A percentile compares a stretch with the other conserved stretches of the same genome.
These are phyloP conservation scores for Camelus bactrianus DNA, from an alignment of 2,113 vertebrate species.

Conservation along the genomic window DNA sequence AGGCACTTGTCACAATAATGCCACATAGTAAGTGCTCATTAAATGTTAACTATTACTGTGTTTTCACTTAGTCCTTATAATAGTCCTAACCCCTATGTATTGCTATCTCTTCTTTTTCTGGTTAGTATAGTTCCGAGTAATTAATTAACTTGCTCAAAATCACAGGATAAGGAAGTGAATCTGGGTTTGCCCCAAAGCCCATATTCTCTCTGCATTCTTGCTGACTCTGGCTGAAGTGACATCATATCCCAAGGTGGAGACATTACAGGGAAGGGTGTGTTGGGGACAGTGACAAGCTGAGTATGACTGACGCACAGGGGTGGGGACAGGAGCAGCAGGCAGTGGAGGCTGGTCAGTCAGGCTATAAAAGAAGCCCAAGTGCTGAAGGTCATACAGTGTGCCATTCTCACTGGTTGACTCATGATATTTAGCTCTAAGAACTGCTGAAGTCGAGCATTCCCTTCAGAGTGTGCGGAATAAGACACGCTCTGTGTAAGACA, in stretches of 20 bases:
- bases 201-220: neutral
- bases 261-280: neutral
- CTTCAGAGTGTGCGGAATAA: constrained; percentile 36
- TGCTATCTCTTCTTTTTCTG: constrained; percentile 21
- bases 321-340: neutral
- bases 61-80: neutral
- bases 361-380: neutral
- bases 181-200: neutral
- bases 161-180: neutral
- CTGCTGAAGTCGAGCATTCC: constrained; percentile 75
- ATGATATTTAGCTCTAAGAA: constrained; percentile 68
- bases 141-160: neutral
- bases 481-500: constrained; percentile 68
- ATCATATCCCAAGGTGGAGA: neutral
- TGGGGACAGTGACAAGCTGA: neutral
- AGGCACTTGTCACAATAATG: neutral
- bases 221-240: neutral
- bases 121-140: neutral
- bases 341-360: neutral
- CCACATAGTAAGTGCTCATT: neutral
- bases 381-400: neutral
- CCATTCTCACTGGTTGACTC: neutral
- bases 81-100: neutral
- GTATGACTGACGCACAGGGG: neutral
- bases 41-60: neutral